These are phyloP conservation scores for Pagrus major DNA, from an alignment of 2,113 vertebrate genomes.

Conservation along the genomic window DNA sequence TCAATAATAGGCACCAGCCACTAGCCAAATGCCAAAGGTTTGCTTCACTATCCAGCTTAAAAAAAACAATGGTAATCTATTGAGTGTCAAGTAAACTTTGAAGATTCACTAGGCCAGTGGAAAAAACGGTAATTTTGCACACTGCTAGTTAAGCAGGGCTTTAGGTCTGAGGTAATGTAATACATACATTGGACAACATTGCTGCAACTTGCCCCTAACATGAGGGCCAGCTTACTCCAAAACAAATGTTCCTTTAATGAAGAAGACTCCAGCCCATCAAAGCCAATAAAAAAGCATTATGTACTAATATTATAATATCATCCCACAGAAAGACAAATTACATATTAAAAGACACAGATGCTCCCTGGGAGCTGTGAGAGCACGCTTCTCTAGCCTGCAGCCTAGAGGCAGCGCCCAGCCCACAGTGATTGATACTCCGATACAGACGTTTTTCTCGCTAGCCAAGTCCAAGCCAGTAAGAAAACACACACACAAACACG, in stretches of 20 bases:
- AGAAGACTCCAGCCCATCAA: background rate
- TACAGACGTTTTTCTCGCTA: slow-evolving; percentile 48
- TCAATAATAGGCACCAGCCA: too few relatives aligned
- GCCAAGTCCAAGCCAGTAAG: slow-evolving; percentile 41
- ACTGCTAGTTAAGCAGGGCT: background rate
- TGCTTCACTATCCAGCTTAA: too few relatives aligned
- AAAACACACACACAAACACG: slow-evolving; percentile 52
- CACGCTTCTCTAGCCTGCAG: slow-evolving; percentile 51
- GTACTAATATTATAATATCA: slow-evolving; percentile 3
- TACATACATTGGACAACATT: background rate
- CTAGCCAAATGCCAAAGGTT: too few relatives aligned
- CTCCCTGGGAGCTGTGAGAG: slow-evolving; percentile 27
- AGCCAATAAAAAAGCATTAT: slow-evolving; percentile 2
- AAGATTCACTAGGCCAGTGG: too few relatives aligned
- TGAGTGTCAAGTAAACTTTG: too few relatives aligned
- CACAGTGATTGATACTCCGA: slow-evolving; percentile 66
- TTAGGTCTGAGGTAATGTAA: background rate
- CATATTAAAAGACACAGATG: slow-evolving; percentile 15
- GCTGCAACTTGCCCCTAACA: background rate
- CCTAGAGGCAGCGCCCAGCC: slow-evolving; percentile 68
- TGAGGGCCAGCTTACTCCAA: background rate
- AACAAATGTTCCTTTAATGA: background rate
- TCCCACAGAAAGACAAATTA: slow-evolving; percentile 6
- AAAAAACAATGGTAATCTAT: too few relatives aligned
- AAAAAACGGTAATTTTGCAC: too few relatives aligned